phyloP scores from a whole-genome alignment of 1,140 invertebrate species.

The Neelides sp. region DNA sequence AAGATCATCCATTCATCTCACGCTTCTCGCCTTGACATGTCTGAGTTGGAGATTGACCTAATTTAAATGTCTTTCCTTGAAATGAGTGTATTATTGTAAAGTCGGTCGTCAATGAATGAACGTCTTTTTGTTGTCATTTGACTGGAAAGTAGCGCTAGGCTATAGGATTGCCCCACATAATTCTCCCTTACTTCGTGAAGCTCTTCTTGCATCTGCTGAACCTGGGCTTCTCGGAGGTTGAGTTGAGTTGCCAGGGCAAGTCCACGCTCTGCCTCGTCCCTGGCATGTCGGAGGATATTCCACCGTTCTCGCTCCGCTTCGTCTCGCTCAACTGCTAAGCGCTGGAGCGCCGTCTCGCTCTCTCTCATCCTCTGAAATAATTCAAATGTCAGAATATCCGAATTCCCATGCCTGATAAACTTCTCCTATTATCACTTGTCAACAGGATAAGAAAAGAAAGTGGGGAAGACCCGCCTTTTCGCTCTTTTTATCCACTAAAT shows the following conservation, averaged over 20 bases:
- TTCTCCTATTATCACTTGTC: too few species aligned
- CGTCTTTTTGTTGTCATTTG: background rate
- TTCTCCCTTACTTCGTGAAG: constrained; percentile 59
- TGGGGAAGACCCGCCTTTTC: too few species aligned
- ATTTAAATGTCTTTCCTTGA: too few species aligned
- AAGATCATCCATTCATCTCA: too few species aligned
- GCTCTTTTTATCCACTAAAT: too few species aligned
- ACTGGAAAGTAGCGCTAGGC: constrained; percentile 3
- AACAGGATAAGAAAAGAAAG: too few species aligned
- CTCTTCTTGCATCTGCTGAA: constrained; percentile 69
- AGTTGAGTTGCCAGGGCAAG: constrained; percentile 71
- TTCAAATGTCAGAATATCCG: background rate
- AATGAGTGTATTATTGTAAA: background rate
- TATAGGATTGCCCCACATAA: background rate
- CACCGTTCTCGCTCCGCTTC: constrained; percentile 77
- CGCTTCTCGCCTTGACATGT: too few species aligned
- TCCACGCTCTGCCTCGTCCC: constrained; percentile 76
- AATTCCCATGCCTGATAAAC: too few species aligned
- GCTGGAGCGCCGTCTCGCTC: constrained; percentile 54
- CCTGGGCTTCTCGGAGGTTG: constrained; percentile 67
- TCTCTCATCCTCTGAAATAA: constrained; percentile 55
- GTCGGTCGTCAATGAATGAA: background rate
- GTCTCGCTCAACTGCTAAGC: constrained; percentile 60
- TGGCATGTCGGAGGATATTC: constrained; percentile 68
- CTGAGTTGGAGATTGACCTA: too few species aligned